phyloP scores from a whole-genome alignment of 2,113 vertebrate species.

The Neolamprologus modestus region DNA sequence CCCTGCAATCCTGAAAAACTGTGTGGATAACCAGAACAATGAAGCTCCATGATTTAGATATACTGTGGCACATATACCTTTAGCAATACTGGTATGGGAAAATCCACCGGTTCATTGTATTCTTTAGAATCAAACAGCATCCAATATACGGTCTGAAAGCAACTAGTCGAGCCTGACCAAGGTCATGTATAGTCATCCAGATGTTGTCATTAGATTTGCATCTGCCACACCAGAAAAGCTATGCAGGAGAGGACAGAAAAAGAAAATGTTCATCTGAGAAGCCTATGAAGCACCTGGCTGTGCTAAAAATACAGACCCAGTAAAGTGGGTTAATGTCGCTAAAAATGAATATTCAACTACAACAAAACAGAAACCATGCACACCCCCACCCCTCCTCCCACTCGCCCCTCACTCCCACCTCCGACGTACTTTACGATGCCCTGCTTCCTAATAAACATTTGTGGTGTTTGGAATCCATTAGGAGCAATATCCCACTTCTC shows the following conservation, averaged over 20 bases:
- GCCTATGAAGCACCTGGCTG: not conserved
- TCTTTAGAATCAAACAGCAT: not conserved
- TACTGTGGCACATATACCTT: not conserved
- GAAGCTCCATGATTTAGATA: not conserved
- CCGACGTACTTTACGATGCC: constrained; percentile 57
- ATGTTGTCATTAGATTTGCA: constrained; percentile 22
- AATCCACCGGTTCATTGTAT: not conserved
- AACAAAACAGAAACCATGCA: constrained; percentile 29
- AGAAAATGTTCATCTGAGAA: not conserved
- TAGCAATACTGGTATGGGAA: not conserved
- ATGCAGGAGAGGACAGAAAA: not conserved
- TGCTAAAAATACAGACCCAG: constrained; percentile 18
- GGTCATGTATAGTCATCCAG: not conserved
- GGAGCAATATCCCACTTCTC: constrained; percentile 74
- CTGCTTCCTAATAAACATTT: constrained; percentile 76
- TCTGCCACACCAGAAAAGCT: not conserved
- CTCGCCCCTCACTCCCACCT: not conserved
- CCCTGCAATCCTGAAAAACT: not conserved
- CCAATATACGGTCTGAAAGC: not conserved
- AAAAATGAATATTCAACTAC: constrained; percentile 32
- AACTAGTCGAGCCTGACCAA: not conserved
- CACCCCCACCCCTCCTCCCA: not conserved
- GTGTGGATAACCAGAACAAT: not conserved
- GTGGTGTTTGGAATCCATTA: constrained; percentile 77
- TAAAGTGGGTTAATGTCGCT: not conserved